A percentile compares a stretch with the other conserved stretches of the same genome.
These are phyloP conservation scores for Glaucopsyche alexis DNA, from an alignment of 2,888 invertebrate species.

Conservation along the genomic window DNA sequence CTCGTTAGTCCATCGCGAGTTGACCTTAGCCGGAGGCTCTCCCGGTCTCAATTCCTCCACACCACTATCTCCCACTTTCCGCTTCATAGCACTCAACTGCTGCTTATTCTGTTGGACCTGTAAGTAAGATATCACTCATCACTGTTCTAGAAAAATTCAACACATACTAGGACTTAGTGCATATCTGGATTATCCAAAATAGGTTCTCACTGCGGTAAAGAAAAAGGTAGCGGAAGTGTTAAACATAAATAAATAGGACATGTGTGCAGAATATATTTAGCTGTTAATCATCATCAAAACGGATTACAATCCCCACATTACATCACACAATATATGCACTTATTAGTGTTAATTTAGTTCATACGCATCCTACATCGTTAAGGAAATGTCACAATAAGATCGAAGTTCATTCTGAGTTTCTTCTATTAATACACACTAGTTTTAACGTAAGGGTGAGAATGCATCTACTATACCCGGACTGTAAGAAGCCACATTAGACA, in stretches of 20 bases:
- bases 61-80: constrained; percentile 82
- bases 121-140: background rate
- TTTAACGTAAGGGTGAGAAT: constrained; percentile 62
- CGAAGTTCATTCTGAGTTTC: background rate
- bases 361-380: constrained; percentile 8
- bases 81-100: constrained; percentile 90
- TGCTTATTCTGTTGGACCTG: constrained; percentile 98
- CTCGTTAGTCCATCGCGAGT: constrained; percentile 95
- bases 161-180: constrained; percentile 44
- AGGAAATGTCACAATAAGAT: background rate
- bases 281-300: constrained; percentile 38
- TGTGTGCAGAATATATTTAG: constrained; percentile 75
- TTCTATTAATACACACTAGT: constrained; percentile 10
- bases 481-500: constrained; percentile 3
- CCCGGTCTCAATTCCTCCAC: constrained; percentile 83
- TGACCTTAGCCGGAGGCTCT: constrained; percentile 85
- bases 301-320: constrained; percentile 64
- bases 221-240: constrained; percentile 45
- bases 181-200: constrained; percentile 78
- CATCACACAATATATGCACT: constrained; percentile 50
- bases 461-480: constrained; percentile 45
- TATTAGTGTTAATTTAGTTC: constrained; percentile 36
- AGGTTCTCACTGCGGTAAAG: constrained; percentile 49
- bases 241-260: constrained; percentile 46
- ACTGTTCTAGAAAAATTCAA: background rate